A percentile compares a stretch with the other conserved stretches of the same genome.
phyloP scores from a whole-genome alignment of 2,888 invertebrate species.

The Heterodera filipjevi region DNA sequence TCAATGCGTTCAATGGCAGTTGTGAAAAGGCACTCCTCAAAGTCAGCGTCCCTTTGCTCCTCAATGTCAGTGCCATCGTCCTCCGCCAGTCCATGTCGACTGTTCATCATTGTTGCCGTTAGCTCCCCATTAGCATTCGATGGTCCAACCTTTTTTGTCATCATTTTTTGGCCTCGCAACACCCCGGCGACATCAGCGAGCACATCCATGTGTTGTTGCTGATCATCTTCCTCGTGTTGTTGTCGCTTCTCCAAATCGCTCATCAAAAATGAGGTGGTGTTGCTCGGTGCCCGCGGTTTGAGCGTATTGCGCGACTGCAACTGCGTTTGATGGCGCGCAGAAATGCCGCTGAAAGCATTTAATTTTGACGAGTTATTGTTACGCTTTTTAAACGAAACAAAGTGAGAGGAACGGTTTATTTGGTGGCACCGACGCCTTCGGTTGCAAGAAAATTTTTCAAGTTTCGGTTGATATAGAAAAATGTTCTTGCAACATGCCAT shows the following conservation, averaged over 20 bases:
- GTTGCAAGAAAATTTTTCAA: background rate
- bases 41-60: slow-evolving; percentile 29
- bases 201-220: background rate
- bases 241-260: slow-evolving; percentile 2
- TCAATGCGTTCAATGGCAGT: slow-evolving; percentile 25
- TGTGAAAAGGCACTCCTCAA: slow-evolving; percentile 24
- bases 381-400: background rate
- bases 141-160: background rate
- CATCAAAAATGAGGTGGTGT: slow-evolving; percentile 14
- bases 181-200: background rate
- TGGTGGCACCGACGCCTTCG: background rate
- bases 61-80: slow-evolving; percentile 17
- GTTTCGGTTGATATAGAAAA: background rate
- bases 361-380: background rate
- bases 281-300: background rate
- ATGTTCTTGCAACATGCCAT: background rate
- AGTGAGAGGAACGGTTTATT: background rate
- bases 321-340: slow-evolving; percentile 2
- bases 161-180: background rate
- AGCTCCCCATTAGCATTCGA: background rate
- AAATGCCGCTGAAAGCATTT: background rate
- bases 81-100: background rate
- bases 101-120: background rate
- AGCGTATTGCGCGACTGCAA: background rate
- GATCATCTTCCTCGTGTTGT: background rate